Base-by-base conservation (phyloP, 2,113 vertebrate species). In the Cheirogaleus medius region DNA sequence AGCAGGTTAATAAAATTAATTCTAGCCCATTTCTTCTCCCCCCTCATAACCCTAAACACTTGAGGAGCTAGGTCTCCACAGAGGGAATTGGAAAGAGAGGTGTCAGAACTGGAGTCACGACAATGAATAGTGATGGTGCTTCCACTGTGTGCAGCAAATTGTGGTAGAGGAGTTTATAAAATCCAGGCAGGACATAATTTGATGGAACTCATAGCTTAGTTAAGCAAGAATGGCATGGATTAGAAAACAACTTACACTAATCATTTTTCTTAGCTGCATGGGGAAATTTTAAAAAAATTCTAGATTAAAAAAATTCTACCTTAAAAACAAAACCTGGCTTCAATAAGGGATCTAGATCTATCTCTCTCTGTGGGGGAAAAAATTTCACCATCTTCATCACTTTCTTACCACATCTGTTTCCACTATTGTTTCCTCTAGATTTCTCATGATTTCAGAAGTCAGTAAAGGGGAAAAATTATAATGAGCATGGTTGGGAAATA, bases 401-500 rank as follows among this genome's bases (percentile, higher is more conserved):
- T 92, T 85, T 93, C 25, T 90, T 64, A 78, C 5, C 49, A 63
- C 56, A 47, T 10, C 94, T 78, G 21, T 83, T 78, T 86, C 80
- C 69, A 80, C 4, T 27, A 73, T 94, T 78, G 32, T 83, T 78
- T 83, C 74, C 64, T 84, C 4, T 27, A 73, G 42, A 47, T 69
- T 82, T 96, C 52, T 92, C 73, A 71, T 71, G 39, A 68, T 76
- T 95, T 96, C 49, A 89, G 63, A 88, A 95, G 39, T 86, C 18
- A 87, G 29, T 83, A 32, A 83, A 21, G 37, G 54, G 23, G 69
- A 84, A 97, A 98, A 98, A 95, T 92, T 39, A 71, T 39, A 93
- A 27, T 93, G 20, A 81, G 42, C 82, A 90, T 85, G 93, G 54
- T 90, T 97, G 63, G 93, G 95, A 98, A 94, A 97, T 97, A 94